A percentile compares a stretch with the other conserved stretches of the same genome.
Conservation (phyloP, 2,888 invertebrate species). For the Diloba caeruleocephala region DNA sequence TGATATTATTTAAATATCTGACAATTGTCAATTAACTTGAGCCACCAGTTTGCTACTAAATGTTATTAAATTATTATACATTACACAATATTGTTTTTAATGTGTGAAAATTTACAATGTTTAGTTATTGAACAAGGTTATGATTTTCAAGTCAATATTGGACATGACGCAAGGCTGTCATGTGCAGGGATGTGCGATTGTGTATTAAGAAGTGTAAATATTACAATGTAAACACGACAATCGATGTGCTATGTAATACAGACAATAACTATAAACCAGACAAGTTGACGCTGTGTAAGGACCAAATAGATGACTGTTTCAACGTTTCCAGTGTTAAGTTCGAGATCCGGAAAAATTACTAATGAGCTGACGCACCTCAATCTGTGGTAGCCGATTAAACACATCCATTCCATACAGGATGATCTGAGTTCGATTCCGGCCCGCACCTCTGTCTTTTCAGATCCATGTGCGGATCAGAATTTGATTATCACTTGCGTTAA, state of each 20-base stretch:
- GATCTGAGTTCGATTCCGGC: too few relatives aligned
- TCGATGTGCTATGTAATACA: conserved; percentile 20
- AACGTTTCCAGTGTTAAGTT: too few relatives aligned
- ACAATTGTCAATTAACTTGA: too few relatives aligned
- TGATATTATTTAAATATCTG: too few relatives aligned
- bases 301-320: too few relatives aligned
- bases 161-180: conserved; percentile 5
- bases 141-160: conserved; percentile 6
- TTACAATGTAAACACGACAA: conserved; percentile 8
- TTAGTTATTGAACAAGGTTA: not conserved
- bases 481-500: too few relatives aligned
- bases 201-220: conserved; percentile 29
- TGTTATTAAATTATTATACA: conserved; percentile 6
- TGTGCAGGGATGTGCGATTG: conserved; percentile 33
- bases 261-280: conserved; percentile 1
- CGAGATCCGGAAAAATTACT: too few relatives aligned
- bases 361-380: too few relatives aligned
- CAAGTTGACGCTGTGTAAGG: conserved; percentile 13
- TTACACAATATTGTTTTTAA: not conserved
- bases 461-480: too few relatives aligned
- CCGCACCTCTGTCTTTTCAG: too few relatives aligned
- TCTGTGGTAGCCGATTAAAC: too few relatives aligned
- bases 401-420: too few relatives aligned
- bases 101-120: not conserved
- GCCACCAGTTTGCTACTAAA: not conserved